Base-by-base conservation (phyloP, 2,888 invertebrate species). In the Andricus curvator region DNA sequence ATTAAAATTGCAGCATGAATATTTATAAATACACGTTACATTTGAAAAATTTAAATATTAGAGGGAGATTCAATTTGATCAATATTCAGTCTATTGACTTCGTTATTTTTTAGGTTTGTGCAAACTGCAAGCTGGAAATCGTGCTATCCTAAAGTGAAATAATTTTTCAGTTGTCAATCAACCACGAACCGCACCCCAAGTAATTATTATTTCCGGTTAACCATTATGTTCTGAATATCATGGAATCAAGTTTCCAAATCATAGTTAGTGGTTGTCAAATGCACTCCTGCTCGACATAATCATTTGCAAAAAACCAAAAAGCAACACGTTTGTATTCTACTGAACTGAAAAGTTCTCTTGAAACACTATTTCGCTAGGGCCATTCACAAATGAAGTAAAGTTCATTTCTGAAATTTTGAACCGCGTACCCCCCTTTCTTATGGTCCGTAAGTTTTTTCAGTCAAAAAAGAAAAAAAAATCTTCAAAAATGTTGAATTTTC, bases 161-260 rank as follows among this genome's bases (percentile, higher is more conserved):
- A 17, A 37, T 41, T 66, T n/a, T 66, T 17, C 20, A 41, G 20
- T 66, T 41, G 66, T 66, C 41, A 66, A n/a, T 66, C 37, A 66
- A 66, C 66, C n/a, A 41, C 37, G 13, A 66, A 66, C 9, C 37
- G n/a, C 51, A 20, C 6, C n/a, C 66, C 66, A 41, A 37, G 66
- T 37, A 20, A 66, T 66, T 66, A 66, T 33, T 66, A 66, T 66
- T 66, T 66, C 25, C 4, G 20, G 66, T 37, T 66, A 66, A n/a
- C 29, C 20, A 20, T 6, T 51, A 51, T 8, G 51, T n/a, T 20
- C 20, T 51, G 20, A 20, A 20, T 20, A 51, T 20, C 20, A 51
- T 20, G 51, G n/a, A 51, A 51, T 51, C 51, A 20, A 51, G 20
- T 37, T 20, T 3, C 41, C 33, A 66, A 37, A 37, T 66, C n/a